Percentiles rank a stretch among this genome's conserved stretches.
phyloP scores from a whole-genome alignment of 1,140 invertebrate genomes.

The Elysia chlorotica region DNA sequence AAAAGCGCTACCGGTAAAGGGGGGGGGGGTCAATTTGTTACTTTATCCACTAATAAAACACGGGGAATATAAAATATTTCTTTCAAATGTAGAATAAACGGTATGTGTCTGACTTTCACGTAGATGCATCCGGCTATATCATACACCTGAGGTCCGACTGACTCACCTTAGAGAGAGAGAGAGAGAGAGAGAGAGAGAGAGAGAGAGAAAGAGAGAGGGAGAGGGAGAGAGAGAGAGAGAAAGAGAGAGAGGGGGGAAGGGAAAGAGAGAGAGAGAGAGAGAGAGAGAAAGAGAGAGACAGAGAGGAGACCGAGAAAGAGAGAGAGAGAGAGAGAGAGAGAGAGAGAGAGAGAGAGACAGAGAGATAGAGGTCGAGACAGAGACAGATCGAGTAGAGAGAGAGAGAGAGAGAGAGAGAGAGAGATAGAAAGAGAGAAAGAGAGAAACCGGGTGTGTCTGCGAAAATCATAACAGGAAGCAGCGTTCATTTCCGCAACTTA shows the following conservation, averaged over 20 bases:
- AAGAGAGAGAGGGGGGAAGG: not conserved
- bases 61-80: not conserved
- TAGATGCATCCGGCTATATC: no score
- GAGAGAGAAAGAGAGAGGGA: not conserved
- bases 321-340: not conserved
- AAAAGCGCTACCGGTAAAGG: not conserved
- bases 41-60: not conserved
- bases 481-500: no score
- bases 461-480: no score
- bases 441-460: no score
- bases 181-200: not conserved
- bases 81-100: not conserved
- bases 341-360: not conserved
- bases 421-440: no score
- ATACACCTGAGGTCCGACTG: not conserved
- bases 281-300: not conserved
- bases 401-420: no score
- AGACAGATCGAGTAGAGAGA: no score
- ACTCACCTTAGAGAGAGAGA: not conserved
- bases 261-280: not conserved
- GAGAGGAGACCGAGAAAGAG: not conserved
- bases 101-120: no score
- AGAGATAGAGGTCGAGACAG: no score
- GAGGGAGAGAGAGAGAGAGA: not conserved
- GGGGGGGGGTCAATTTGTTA: no score